Base-by-base conservation (phyloP, 2,888 invertebrate species). In the Taenaris catops region DNA sequence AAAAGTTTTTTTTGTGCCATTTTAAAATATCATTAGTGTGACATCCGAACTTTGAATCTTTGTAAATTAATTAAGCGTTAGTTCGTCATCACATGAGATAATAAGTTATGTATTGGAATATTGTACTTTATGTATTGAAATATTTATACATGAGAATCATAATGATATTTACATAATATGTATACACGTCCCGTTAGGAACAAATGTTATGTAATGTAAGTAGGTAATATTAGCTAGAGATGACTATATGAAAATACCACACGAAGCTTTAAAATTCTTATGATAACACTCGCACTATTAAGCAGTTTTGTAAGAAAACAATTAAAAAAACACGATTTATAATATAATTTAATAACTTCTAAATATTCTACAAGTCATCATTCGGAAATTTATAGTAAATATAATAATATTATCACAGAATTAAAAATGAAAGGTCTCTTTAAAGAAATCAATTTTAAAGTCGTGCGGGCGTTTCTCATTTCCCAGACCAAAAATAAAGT, bases 201-300 rank as follows among this genome's bases (percentile, higher is more conserved):
- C 86, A 76, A 86, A 80, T 81, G 86, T 86, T 83, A 73, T 72
- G 72, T 83, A 78, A 70, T 72, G 67, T 56, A 71, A 71, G 70
- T 81, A 83, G 80, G 64, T 78, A 79, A 74, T 74, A 60, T 73
- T 79, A 81, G 80, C 63, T 81, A 83, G 83, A 74, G 56, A 69
- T 63, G 78, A 78, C 59, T 76, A 79, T 75, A 61, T 71, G 68
- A 76, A 68, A 56, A 73, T 86, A 84, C 83, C 86, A 86, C 86
- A 79, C 72, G 72, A 84, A 86, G 86, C 86, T 86, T 86, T 86
- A 86, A 86, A 84, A 78, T 80, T 84, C 86, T 86, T 86, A 86
- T 86, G 86, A 86, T 72, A 76, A 80, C 83, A 80, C 79, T 80
- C 72, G 83, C 86, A 86, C 86, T 72, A 58, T 81, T n/a, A 76